Conservation (phyloP, 2,113 vertebrate genomes). For the Tachysurus fulvidraco region DNA sequence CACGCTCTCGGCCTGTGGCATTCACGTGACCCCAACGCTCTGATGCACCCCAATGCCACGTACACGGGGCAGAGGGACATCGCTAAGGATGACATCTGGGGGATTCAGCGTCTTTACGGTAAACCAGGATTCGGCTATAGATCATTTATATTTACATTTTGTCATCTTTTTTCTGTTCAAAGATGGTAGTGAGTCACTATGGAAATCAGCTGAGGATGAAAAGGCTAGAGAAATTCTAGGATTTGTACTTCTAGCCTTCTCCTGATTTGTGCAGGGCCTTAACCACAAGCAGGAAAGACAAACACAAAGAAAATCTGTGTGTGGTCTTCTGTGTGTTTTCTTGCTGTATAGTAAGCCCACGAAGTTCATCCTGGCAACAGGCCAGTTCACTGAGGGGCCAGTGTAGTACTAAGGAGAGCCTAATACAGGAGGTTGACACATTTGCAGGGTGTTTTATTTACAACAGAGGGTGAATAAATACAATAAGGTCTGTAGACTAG, state of each 20-base stretch:
- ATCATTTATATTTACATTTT: background rate
- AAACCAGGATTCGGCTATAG: background rate
- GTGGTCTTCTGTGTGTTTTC: background rate
- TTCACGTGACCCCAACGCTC: constrained; percentile 70
- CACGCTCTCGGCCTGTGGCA: constrained; percentile 82
- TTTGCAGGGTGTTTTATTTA: background rate
- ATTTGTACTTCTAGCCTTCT: background rate
- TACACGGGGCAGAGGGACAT: constrained; percentile 76
- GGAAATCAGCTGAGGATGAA: background rate
- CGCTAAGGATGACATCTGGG: constrained; percentile 79
- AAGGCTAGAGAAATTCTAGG: background rate
- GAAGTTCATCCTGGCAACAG: background rate
- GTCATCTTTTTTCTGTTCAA: background rate
- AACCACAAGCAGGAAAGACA: background rate
- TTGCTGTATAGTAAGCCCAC: background rate
- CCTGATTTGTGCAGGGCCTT: background rate
- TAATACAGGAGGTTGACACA: background rate
- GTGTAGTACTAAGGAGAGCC: background rate
- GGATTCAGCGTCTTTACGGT: constrained; percentile 81
- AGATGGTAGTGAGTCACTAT: background rate
- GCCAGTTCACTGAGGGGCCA: background rate
- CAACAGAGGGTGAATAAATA: background rate
- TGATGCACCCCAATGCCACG: constrained; percentile 84
- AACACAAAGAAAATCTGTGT: background rate
- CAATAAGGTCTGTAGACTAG: background rate